Evolutionary conservation across 64 coral and sea anemone species (phyloP), one percentile per base, ranked within the genome.

Genomic region (Porites lutea): DNA sequence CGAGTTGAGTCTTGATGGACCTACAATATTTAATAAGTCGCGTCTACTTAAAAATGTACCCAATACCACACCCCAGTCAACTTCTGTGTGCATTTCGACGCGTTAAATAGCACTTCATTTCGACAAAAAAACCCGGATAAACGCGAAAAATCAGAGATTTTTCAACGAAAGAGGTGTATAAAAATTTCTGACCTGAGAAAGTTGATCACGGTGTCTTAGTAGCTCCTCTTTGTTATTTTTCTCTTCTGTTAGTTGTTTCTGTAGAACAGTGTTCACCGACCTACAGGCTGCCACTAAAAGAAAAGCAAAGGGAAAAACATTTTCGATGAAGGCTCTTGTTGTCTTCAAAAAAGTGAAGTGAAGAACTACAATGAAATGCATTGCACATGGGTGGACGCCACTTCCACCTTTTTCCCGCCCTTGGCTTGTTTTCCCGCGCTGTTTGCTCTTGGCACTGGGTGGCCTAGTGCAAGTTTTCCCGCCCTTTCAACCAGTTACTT

Each of bases 241-340:
- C 75, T 97, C 95, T 21, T 97, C 95, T 72, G 60, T 86, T 5
- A 97, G 92, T 76, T 97, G 91, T 53, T 91, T 93, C 66, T 97
- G 88, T 45, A 97, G 92, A n/a, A 86, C 88, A 59, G 77, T 82
- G 65, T 97, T 97, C 14, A 93, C 95, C 45, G 95, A 94, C 63
- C 89, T 94, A 45, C 92, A 94, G 78, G 92, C 92, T 45, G 95
- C 95, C 72, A 97, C 95, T 97, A 63, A 76, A 23, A 53, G 18
- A 74, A 81, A 23, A 81, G 58, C 58, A 45, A 15, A 81, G 11
- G 8, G 23, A 12, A 71, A 57, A 7, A 7, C 7, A 9, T 57
- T 57, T 57, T 57, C 54, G 5, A 9, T 12, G 54, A 9, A n/a
- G n/a, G 3, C 54, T 5, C 27, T 37, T 71, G 21, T 8, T 11